Evolutionary conservation across 2,113 vertebrate species (phyloP).

Genomic region (Columbina picui): DNA sequence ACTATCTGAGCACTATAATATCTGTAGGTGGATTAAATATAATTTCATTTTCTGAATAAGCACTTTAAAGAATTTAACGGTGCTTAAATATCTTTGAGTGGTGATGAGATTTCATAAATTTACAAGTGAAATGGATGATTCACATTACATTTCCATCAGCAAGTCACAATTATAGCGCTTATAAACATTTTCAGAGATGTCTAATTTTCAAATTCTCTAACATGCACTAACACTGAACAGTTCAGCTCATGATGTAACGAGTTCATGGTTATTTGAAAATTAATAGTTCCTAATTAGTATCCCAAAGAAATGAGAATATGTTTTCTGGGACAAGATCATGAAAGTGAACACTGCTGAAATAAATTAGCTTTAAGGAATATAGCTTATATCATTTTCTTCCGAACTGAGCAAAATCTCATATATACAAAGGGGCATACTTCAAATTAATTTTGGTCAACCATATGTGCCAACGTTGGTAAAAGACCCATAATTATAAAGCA

Average conservation of each 20-base stretch:
- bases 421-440: neutral
- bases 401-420: neutral
- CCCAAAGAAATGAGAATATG: neutral
- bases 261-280: conserved; percentile 9
- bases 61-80: neutral
- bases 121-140: neutral
- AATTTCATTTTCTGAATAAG: conserved; percentile 20
- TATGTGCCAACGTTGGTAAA: neutral
- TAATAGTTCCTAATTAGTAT: neutral
- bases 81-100: neutral
- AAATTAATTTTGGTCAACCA: neutral
- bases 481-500: neutral
- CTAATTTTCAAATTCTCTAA: neutral
- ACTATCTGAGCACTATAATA: neutral
- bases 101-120: neutral
- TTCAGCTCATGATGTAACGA: neutral
- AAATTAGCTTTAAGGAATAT: neutral
- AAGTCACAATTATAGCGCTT: neutral
- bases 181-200: neutral
- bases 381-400: neutral
- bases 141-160: neutral
- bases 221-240: neutral
- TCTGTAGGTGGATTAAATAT: neutral
- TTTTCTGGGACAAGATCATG: neutral
- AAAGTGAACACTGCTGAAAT: neutral